Conservation (phyloP, 2,797 vertebrate genomes). For the Halcyon smyrnensis region DNA sequence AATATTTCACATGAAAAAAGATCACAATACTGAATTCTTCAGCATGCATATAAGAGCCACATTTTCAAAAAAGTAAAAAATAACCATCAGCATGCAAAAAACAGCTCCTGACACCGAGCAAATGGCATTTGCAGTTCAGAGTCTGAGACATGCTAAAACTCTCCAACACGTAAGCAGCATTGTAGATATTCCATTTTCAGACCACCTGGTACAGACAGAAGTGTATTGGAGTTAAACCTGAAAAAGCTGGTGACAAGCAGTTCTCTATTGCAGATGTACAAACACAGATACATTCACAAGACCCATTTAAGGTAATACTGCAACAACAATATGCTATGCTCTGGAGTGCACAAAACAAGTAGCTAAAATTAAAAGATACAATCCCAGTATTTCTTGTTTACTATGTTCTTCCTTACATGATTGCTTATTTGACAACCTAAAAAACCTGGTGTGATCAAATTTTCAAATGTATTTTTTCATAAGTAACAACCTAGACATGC, state of each 20-base stretch:
- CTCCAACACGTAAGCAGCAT: neutral
- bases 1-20: conserved; percentile 20
- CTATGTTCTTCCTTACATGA: neutral
- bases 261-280: neutral
- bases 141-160: conserved; percentile 41
- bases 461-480: neutral
- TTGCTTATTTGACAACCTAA: neutral
- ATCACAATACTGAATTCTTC: conserved; percentile 40
- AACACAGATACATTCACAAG: neutral
- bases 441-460: neutral
- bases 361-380: neutral
- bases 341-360: neutral
- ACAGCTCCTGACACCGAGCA: conserved; percentile 38
- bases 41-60: conserved; percentile 44
- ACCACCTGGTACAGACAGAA: neutral
- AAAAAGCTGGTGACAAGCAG: neutral
- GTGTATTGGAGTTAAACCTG: neutral
- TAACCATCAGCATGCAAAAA: conserved; percentile 51
- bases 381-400: neutral
- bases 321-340: neutral
- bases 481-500: neutral
- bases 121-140: conserved; percentile 42
- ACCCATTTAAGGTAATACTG: neutral
- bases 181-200: neutral
- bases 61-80: conserved; percentile 15